phyloP scores from a whole-genome alignment of 2,888 invertebrate genomes.

The Polymixis lichenea region DNA sequence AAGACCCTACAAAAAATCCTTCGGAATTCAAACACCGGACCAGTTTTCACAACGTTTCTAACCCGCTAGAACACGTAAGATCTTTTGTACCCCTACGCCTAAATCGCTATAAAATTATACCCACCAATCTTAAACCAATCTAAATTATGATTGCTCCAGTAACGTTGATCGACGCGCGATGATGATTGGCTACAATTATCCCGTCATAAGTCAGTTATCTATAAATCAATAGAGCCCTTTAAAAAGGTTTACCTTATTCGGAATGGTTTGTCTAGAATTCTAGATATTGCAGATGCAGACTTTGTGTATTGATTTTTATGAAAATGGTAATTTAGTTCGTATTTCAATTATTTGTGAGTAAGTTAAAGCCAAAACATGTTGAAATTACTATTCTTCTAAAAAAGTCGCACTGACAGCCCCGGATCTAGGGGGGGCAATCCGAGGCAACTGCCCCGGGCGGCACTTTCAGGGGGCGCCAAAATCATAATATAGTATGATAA shows the following conservation, averaged over 20 bases:
- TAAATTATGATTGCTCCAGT: conserved; percentile 65
- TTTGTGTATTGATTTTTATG: background rate
- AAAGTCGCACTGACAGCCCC: too few relatives aligned
- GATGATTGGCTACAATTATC: conserved; percentile 77
- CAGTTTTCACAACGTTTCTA: conserved; percentile 37
- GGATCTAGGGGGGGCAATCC: too few relatives aligned
- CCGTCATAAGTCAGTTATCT: conserved; percentile 74
- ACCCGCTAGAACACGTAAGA: conserved; percentile 41
- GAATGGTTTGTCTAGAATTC: conserved; percentile 14
- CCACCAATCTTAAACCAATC: conserved; percentile 65
- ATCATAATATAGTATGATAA: too few relatives aligned
- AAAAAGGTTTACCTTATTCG: conserved; percentile 56
- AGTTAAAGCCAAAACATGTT: background rate
- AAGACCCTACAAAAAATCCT: conserved; percentile 26
- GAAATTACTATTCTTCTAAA: background rate
- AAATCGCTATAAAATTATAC: conserved; percentile 68
- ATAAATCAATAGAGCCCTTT: conserved; percentile 76
- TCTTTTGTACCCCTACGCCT: conserved; percentile 55
- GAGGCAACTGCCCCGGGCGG: too few relatives aligned
- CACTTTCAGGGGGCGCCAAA: too few relatives aligned
- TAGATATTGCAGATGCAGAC: conserved; percentile 17
- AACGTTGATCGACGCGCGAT: conserved; percentile 65
- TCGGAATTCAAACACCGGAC: conserved; percentile 34
- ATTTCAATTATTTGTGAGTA: background rate
- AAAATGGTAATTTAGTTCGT: background rate